phyloP scores from a whole-genome alignment of 2,888 invertebrate species.

The Meghimatium bilineatum region DNA sequence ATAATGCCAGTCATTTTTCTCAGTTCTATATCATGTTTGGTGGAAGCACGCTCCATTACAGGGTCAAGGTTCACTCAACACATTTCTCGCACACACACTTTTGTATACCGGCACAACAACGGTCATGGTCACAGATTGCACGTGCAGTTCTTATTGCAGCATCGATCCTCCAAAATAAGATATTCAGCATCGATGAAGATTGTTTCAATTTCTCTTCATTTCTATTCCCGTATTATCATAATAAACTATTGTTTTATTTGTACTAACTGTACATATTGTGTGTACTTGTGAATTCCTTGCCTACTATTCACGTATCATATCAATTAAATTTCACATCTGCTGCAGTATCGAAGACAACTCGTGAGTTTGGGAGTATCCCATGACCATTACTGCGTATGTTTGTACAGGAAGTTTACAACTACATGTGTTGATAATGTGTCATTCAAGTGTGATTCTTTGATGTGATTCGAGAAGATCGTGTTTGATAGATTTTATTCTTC shows the following conservation, averaged over 20 bases:
- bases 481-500: too few species aligned
- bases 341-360: background rate
- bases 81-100: background rate
- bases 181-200: background rate
- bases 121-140: background rate
- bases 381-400: background rate
- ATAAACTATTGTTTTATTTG: background rate
- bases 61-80: constrained; percentile 1
- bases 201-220: background rate
- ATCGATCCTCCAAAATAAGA: background rate
- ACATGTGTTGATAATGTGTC: background rate
- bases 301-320: background rate
- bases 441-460: background rate
- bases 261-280: background rate
- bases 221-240: background rate
- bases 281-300: background rate
- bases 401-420: background rate
- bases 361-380: background rate
- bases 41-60: background rate
- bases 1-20: background rate
- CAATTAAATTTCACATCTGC: background rate
- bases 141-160: background rate
- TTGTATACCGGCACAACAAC: background rate
- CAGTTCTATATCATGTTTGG: background rate
- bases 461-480: too few species aligned